phyloP scores from a whole-genome alignment of 2,888 invertebrate species.

The Stratiomys singularior region DNA sequence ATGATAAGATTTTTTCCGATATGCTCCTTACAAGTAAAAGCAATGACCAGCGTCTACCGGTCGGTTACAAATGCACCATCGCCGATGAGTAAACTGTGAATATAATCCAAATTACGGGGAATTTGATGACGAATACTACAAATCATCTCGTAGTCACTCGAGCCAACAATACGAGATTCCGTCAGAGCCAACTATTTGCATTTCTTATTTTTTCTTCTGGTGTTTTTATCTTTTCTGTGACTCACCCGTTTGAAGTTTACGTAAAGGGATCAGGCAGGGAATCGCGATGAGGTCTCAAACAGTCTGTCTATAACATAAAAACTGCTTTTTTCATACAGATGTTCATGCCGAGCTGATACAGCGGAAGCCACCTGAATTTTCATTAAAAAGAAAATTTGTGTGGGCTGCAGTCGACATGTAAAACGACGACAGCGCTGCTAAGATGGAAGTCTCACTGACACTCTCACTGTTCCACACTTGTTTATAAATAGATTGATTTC shows the following conservation, averaged over 20 bases:
- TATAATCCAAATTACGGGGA: slow-evolving; percentile 25
- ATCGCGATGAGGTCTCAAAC: neutral
- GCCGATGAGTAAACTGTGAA: slow-evolving; percentile 28
- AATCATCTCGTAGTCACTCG: slow-evolving; percentile 11
- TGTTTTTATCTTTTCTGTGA: slow-evolving; percentile 22
- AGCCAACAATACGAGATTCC: slow-evolving; percentile 23
- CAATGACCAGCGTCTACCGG: neutral
- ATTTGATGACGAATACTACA: slow-evolving; percentile 27
- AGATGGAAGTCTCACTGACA: slow-evolving; percentile 25
- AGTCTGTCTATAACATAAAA: neutral
- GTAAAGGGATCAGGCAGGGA: neutral
- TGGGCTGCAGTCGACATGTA: slow-evolving; percentile 21
- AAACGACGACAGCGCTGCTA: slow-evolving; percentile 8
- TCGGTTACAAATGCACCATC: neutral
- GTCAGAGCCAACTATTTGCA: slow-evolving; percentile 26
- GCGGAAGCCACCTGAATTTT: slow-evolving; percentile 38
- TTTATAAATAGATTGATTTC: slow-evolving; percentile 42
- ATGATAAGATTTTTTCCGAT: neutral
- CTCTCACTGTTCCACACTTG: slow-evolving; percentile 33
- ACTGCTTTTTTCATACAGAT: slow-evolving; percentile 4
- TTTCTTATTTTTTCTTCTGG: slow-evolving; percentile 23
- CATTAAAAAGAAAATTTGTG: slow-evolving; percentile 19
- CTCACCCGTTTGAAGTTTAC: slow-evolving; percentile 31
- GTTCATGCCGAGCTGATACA: neutral
- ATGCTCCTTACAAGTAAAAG: neutral